These are phyloP conservation scores for Eueides isabella DNA, from an alignment of 1,140 invertebrate species.

Conservation along the genomic window DNA sequence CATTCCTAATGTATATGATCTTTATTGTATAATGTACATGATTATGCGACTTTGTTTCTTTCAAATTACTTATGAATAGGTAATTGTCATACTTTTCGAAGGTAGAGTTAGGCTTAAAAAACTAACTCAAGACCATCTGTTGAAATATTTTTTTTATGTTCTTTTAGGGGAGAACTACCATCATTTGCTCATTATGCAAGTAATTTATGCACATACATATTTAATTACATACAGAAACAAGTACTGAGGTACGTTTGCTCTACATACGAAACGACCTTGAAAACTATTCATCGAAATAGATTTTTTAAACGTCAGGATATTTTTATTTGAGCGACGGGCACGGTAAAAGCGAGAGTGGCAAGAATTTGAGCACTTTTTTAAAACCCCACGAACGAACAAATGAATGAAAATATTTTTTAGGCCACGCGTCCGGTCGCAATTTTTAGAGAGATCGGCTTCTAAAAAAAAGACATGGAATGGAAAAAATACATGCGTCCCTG, in stretches of 20 bases:
- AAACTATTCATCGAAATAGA: slow-evolving; percentile 49
- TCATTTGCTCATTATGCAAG: not conserved
- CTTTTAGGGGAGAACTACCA: too few species aligned
- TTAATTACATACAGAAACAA: not conserved
- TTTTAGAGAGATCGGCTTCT: slow-evolving; percentile 61
- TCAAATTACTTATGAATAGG: not conserved
- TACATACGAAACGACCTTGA: slow-evolving; percentile 33
- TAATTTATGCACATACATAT: not conserved
- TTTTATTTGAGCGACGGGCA: slow-evolving; percentile 57
- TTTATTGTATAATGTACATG: too few species aligned
- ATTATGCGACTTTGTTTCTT: too few species aligned
- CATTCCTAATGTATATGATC: too few species aligned
- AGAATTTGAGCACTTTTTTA: slow-evolving; percentile 63
- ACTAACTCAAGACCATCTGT: not conserved
- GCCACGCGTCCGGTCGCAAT: slow-evolving; percentile 51
- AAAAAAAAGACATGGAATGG: slow-evolving; percentile 43
- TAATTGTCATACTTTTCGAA: not conserved
- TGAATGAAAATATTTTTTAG: slow-evolving; percentile 65
- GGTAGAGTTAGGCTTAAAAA: not conserved
- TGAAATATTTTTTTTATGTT: too few species aligned
- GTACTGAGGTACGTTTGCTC: not conserved
- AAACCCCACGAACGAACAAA: slow-evolving; percentile 44
- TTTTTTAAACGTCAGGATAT: slow-evolving; percentile 51
- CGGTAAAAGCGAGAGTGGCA: slow-evolving; percentile 58
- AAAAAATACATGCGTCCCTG: slow-evolving; percentile 35